A percentile compares a stretch with the other conserved stretches of the same genome.
These are phyloP conservation scores for Zeuzera pyrina DNA, from an alignment of 2,888 invertebrate species.

Conservation along the genomic window DNA sequence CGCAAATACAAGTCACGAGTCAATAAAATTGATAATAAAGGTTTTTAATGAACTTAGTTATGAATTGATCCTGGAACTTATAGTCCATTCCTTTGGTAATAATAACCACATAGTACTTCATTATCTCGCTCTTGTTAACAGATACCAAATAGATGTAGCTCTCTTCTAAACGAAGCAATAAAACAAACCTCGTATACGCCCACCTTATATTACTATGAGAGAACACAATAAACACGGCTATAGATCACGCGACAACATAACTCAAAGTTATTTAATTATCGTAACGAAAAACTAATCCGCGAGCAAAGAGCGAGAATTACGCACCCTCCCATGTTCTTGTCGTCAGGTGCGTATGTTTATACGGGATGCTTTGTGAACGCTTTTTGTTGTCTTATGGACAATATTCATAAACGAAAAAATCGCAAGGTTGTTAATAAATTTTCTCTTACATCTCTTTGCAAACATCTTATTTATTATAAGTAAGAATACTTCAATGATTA, in stretches of 20 bases:
- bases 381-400: too few relatives aligned
- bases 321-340: slow-evolving; percentile 30
- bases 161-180: slow-evolving; percentile 11
- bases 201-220: slow-evolving; percentile 17
- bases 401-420: too few relatives aligned
- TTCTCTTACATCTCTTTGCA: too few relatives aligned
- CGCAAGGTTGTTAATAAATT: too few relatives aligned
- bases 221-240: slow-evolving; percentile 63
- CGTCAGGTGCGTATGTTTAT: slow-evolving; percentile 52
- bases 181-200: slow-evolving; percentile 8
- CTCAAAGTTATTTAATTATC: slow-evolving; percentile 73
- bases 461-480: too few relatives aligned
- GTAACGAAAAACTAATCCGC: slow-evolving; percentile 70
- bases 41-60: too few relatives aligned
- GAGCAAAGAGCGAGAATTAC: slow-evolving; percentile 57
- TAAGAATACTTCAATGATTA: too few relatives aligned
- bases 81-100: background rate
- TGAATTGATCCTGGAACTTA: too few relatives aligned
- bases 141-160: background rate
- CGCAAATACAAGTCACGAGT: too few relatives aligned
- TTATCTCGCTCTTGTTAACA: background rate
- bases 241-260: slow-evolving; percentile 64
- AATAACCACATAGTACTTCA: background rate
- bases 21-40: too few relatives aligned
- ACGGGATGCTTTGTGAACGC: slow-evolving; percentile 28